Evolutionary conservation across 2,888 invertebrate genomes (phyloP).

Genomic region (Lucinisca nassula): DNA sequence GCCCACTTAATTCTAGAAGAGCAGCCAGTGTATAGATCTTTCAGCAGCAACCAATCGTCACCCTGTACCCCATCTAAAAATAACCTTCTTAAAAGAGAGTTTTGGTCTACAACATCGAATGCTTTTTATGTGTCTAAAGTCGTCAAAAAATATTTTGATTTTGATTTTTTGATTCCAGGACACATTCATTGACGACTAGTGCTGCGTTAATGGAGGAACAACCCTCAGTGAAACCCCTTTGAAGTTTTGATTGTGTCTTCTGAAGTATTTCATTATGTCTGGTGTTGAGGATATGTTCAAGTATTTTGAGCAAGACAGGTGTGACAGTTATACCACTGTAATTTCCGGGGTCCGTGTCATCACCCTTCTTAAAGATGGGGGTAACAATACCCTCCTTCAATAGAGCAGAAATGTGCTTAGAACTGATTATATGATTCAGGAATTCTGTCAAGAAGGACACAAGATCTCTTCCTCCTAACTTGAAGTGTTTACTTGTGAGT

Average conservation of each 20-base stretch:
- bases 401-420: background rate
- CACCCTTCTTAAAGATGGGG: constrained; percentile 20
- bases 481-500: constrained; percentile 1
- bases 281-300: background rate
- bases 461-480: background rate
- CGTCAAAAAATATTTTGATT: background rate
- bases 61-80: constrained; percentile 3
- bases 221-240: constrained; percentile 13
- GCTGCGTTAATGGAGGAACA: constrained; percentile 23
- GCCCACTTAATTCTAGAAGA: constrained; percentile 18
- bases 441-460: background rate
- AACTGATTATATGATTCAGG: background rate
- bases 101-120: constrained; percentile 19
- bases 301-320: background rate
- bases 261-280: background rate
- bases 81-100: background rate
- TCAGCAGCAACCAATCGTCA: background rate
- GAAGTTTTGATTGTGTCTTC: constrained; percentile 5
- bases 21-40: background rate
- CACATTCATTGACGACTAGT: constrained; percentile 5
- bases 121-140: constrained; percentile 18
- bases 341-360: background rate
- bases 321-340: constrained; percentile 28
- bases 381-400: constrained; percentile 13
- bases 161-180: background rate